A percentile compares a stretch with the other conserved stretches of the same genome.
Conservation (phyloP, 2,797 vertebrate genomes). For the Malacoctenus gilli region DNA sequence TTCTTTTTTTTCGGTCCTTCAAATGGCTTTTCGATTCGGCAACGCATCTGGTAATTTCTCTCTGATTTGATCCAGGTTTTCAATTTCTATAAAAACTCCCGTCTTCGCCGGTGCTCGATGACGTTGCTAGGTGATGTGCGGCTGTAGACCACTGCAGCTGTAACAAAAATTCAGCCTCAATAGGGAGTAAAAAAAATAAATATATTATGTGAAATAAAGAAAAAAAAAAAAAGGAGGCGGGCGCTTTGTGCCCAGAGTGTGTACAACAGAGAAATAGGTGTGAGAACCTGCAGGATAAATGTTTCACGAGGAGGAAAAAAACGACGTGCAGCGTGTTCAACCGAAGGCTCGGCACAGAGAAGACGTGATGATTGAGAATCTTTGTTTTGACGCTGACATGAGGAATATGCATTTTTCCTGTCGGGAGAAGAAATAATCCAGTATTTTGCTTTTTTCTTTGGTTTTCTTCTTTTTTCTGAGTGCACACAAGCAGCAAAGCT, state of each 20-base stretch:
- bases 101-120: constrained; percentile 10
- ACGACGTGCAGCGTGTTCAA: background rate
- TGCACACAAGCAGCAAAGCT: background rate
- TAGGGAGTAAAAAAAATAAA: no score
- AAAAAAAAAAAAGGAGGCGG: no score
- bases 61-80: constrained; percentile 16
- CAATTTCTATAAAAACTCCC: background rate
- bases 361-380: background rate
- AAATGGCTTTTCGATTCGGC: no score
- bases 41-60: background rate
- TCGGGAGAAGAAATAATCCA: background rate
- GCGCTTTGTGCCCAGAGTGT: constrained; percentile 6
- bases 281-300: constrained; percentile 7
- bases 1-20: no score
- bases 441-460: background rate
- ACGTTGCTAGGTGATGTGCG: constrained; percentile 61
- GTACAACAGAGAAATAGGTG: constrained; percentile 1
- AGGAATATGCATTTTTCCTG: no score
- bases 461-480: background rate
- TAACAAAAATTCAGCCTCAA: constrained; percentile 14
- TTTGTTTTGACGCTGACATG: constrained; percentile 1
- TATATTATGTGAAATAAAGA: no score
- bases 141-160: constrained; percentile 21
- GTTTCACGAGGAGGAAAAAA: background rate
- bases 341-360: background rate